Base-by-base conservation (phyloP, 2,797 vertebrate genomes). In the Acipenser oxyrinchus region DNA sequence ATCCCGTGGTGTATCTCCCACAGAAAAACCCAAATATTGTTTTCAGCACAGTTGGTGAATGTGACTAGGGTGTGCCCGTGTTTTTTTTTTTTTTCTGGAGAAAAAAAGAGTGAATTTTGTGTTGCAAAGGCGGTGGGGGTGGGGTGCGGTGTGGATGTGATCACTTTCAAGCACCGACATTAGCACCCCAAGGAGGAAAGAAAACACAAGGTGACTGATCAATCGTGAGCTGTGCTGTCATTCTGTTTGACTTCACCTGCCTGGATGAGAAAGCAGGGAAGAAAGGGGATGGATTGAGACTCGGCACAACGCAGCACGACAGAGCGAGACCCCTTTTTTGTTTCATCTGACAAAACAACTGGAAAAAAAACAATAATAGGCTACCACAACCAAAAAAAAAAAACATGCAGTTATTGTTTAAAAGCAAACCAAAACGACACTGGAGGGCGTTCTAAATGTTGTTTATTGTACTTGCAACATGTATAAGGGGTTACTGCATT, bases 231-330 rank as follows among this genome's bases (percentile, higher is more conserved):
- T 64, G 69, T 62, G 66, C 65, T 65, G 69, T 68, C 66, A 70
- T 69, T 71, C 57, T 68, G 70, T 71, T 62, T 71, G 76, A 69
- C 66, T 77, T 76, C 70, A 74, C 65, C 70, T 69, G 67, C 57
- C 59, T 57, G 70, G 62, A 57, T 66, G 37, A 53, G 37, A 66
- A 51, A 48, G 60, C 55, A 5, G 10, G 12, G 79, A 80, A 74
- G 79, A 80, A 76, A 83, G 74, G 78, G 75, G 69, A 59, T 11
- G 55, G 55, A 58, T n/a, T 58, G 55, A 58, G 6, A 58, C 55
- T n/a, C 37, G n/a, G 63, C 59, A 48, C 69, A 70, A 66, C 63
- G 48, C 67, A 62, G 64, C 65, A 67, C 67, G 49, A 61, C 11
- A 65, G 70, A 67, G 49, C 37, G 65, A 2, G 55, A 51, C 23